These are phyloP conservation scores for Pomatorhinus ruficollis DNA, from an alignment of 2,113 vertebrate genomes.

Conservation along the genomic window DNA sequence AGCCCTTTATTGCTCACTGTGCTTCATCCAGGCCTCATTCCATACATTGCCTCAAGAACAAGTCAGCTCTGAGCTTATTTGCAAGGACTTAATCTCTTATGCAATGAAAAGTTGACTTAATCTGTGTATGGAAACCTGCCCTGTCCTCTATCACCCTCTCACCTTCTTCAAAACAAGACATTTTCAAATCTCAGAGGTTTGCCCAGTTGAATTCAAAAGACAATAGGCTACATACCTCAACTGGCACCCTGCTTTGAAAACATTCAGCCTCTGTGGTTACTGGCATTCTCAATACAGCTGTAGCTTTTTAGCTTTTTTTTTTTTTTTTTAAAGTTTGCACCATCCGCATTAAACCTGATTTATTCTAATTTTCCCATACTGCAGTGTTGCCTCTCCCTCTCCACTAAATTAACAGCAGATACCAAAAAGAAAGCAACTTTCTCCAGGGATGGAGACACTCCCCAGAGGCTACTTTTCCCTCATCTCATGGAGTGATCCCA, in stretches of 20 bases:
- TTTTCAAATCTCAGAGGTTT: not conserved
- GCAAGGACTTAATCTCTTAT: not conserved
- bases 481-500: not conserved
- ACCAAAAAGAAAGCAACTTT: not conserved
- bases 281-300: not conserved
- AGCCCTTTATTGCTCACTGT: not conserved
- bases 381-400: not conserved
- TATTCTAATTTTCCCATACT: not conserved
- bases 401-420: not conserved
- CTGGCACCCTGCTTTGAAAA: not conserved
- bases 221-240: not conserved
- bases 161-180: not conserved
- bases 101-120: not conserved
- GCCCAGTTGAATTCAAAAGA: not conserved
- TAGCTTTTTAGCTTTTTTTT: fast-evolving
- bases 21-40: not conserved
- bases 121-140: not conserved
- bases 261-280: not conserved
- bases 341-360: not conserved
- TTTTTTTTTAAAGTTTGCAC: not conserved
- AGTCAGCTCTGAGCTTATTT: not conserved
- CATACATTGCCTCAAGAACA: not conserved
- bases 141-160: not conserved
- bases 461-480: not conserved
- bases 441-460: not conserved